A percentile compares a stretch with the other conserved stretches of the same genome.
Conservation (phyloP, 2,888 invertebrate species). For the Dinocampus coccinellae region DNA sequence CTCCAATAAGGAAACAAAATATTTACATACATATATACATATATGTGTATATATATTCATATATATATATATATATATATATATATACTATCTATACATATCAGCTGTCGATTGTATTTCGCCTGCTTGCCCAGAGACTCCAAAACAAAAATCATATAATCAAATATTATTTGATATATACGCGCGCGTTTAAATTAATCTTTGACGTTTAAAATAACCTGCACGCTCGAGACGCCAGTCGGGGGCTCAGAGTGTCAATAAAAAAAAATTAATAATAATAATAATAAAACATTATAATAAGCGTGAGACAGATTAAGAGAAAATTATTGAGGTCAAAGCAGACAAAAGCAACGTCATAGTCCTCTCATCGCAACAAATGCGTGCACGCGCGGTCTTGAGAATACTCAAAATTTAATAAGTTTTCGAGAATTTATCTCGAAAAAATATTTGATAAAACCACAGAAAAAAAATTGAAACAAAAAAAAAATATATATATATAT, state of each 20-base stretch:
- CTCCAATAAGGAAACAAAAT: slow-evolving; percentile 8
- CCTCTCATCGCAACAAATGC: slow-evolving; percentile 1
- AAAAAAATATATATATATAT: no score
- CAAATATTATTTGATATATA: background rate
- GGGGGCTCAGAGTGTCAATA: background rate
- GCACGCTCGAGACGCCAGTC: slow-evolving; percentile 21
- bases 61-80: no score
- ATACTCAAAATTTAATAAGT: background rate
- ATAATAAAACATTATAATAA: background rate
- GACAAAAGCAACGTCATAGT: background rate
- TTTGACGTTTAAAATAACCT: slow-evolving; percentile 8
- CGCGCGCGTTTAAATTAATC: slow-evolving; percentile 16
- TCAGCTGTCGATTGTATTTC: slow-evolving; percentile 23
- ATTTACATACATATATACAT: no score
- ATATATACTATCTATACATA: no score
- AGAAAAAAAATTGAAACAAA: no score
- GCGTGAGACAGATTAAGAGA: background rate
- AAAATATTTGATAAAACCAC: background rate
- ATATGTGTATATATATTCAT: no score
- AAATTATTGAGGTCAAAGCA: background rate
- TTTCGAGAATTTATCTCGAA: background rate
- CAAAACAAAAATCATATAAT: slow-evolving; percentile 1
- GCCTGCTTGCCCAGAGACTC: slow-evolving; percentile 19
- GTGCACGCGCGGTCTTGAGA: background rate
- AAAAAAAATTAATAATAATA: background rate